Conservation (phyloP, 2,797 vertebrate genomes). For the Pampus argenteus region DNA sequence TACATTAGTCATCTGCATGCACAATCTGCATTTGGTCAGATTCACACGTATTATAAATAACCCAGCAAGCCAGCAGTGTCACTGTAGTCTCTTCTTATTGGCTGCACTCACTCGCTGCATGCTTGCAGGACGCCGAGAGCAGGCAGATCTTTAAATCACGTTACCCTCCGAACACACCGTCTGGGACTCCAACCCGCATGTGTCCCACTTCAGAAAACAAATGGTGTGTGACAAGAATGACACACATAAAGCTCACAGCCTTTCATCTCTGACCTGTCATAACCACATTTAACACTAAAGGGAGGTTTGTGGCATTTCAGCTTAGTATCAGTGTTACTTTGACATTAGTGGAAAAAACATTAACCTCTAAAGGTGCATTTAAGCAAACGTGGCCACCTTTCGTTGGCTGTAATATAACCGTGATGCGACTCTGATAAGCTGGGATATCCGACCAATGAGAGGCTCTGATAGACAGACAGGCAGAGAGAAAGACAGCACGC, state of each 20-base stretch:
- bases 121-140: conserved; percentile 56
- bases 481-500: conserved; percentile 72
- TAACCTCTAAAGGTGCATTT: conserved; percentile 19
- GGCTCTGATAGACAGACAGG: conserved; percentile 65
- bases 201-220: conserved; percentile 70
- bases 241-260: conserved; percentile 53
- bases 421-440: conserved; percentile 45
- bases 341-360: conserved; percentile 43
- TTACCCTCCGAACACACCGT: conserved; percentile 60
- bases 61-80: conserved; percentile 65
- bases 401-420: conserved; percentile 25
- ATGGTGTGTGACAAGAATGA: conserved; percentile 63
- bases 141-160: conserved; percentile 72
- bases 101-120: conserved; percentile 45
- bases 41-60: conserved; percentile 83
- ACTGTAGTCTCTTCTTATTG: conserved; percentile 59
- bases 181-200: conserved; percentile 63
- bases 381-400: conserved; percentile 29
- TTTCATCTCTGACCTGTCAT: conserved; percentile 51
- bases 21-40: conserved; percentile 83
- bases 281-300: conserved; percentile 31
- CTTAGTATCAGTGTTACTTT: conserved; percentile 19
- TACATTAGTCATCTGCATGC: conserved; percentile 80
- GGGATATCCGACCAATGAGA: conserved; percentile 53
- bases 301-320: conserved; percentile 26